phyloP scores from a whole-genome alignment of 2,113 vertebrate species.

The Halcyon senegalensis region DNA sequence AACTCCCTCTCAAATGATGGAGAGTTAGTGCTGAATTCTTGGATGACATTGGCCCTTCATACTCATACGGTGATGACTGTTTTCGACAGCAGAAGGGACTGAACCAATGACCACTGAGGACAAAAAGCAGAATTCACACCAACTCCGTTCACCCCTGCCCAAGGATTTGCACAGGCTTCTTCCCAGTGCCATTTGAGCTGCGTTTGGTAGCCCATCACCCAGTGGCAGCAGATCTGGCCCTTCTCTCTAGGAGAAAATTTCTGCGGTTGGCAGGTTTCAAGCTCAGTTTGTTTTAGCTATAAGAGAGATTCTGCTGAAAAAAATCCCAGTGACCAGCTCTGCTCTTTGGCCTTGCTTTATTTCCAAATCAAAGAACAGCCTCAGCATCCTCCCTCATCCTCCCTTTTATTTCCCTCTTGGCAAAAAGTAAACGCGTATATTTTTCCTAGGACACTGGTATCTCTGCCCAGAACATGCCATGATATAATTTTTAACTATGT shows the following conservation, averaged over 20 bases:
- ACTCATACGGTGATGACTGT: background rate
- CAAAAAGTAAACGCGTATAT: background rate
- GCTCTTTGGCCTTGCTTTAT: conserved; percentile 38
- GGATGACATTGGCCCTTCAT: conserved; percentile 23
- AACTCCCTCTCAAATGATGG: conserved; percentile 49
- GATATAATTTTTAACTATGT: conserved; percentile 57
- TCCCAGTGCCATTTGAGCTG: background rate
- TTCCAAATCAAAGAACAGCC: conserved; percentile 58
- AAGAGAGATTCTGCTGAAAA: background rate
- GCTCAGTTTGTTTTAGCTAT: background rate
- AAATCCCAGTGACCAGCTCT: background rate
- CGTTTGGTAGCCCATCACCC: background rate
- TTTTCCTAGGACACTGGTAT: conserved; percentile 52
- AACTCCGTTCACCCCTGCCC: background rate
- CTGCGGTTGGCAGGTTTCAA: background rate
- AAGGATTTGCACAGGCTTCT: background rate
- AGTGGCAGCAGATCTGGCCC: background rate
- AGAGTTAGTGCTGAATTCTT: conserved; percentile 28
- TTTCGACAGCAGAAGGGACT: background rate
- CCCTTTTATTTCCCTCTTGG: conserved; percentile 58
- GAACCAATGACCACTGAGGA: background rate
- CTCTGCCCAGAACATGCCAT: conserved; percentile 62
- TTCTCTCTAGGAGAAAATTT: background rate
- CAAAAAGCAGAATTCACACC: background rate
- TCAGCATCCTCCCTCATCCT: conserved; percentile 60